Evolutionary conservation across 1,140 invertebrate genomes (phyloP), one percentile per base, ranked within the genome.

Genomic region (Aphis craccivora): DNA sequence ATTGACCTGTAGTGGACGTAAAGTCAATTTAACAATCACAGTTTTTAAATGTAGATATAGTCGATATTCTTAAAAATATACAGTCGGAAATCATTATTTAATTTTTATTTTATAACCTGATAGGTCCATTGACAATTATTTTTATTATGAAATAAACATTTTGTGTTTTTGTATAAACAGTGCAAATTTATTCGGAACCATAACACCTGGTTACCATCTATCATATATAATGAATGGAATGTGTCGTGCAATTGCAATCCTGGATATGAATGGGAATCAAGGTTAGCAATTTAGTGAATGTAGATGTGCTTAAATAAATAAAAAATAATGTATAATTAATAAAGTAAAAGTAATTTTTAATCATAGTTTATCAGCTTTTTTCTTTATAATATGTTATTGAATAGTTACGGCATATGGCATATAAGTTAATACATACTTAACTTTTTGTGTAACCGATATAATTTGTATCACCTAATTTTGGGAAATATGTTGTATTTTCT

Each of bases 141-240:
- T n/a, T 0, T 37, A 3, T 55, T 90, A 90, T 89, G 30, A 60
- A 67, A 67, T 30, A 30, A 67, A 67, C 25, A 67, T 94, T 88
- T 94, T 67, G 9, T 81, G 2, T 76, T 76, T 43, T 95, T 81
- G n/a, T 48, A 48, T 89, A 94, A 90, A 81, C 23, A 93, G 91
- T 97, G 96, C 94, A 67, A 23, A 1, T 94, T 97, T 30, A 95
- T 95, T 88, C 95, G 95, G 51, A 94, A 95, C 35, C 89, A 95
- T 84, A 97, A 97, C 95, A 95, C 94, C 48, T 95, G 96, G 94
- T 96, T 97, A 5, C 94, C 95, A 25, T 95, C 95, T 40, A 95
- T 97, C 8, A 95, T 96, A 0, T 93, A 94, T 43, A 96, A 96
- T 94, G 94, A 94, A 94, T 96, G 96, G 96, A 97, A 97, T 94